phyloP scores from a whole-genome alignment of 2,888 invertebrate genomes.

The Metallyticus violacea region DNA sequence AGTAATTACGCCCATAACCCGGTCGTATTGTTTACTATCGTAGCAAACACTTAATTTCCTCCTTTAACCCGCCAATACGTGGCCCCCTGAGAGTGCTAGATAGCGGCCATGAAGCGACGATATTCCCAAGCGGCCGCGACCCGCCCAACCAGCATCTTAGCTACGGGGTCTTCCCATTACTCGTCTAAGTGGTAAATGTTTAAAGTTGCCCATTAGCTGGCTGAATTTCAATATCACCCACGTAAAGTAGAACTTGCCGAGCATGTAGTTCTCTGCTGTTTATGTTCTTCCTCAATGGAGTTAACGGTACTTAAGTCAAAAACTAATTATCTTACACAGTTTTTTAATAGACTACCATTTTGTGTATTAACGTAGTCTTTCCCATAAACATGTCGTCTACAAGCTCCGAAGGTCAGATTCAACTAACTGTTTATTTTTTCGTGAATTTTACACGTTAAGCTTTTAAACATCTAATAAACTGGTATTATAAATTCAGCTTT shows the following conservation, averaged over 20 bases:
- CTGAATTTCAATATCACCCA: constrained; percentile 12
- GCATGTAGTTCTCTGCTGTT: neutral
- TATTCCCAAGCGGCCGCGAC: neutral
- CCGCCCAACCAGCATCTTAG: neutral
- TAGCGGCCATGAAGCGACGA: neutral
- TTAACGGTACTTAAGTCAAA: too few relatives aligned
- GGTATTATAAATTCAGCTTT: too few relatives aligned
- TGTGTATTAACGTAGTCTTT: too few relatives aligned
- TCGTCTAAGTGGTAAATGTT: constrained; percentile 18
- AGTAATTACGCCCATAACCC: constrained; percentile 1
- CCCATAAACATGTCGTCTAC: too few relatives aligned
- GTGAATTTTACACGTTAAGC: too few relatives aligned
- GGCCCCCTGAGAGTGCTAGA: neutral
- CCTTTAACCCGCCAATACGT: neutral
- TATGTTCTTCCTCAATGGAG: too few relatives aligned
- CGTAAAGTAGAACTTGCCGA: neutral
- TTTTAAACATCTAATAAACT: too few relatives aligned
- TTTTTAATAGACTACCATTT: too few relatives aligned
- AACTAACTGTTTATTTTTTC: too few relatives aligned
- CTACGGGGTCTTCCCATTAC: neutral
- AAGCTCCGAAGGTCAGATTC: too few relatives aligned
- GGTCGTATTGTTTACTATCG: neutral
- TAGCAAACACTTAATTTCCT: constrained; percentile 2
- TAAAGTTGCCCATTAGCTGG: constrained; percentile 10
- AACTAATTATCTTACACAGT: too few relatives aligned